These are phyloP conservation scores for Cheilosia scutellata DNA, from an alignment of 2,888 invertebrate genomes.

Conservation along the genomic window DNA sequence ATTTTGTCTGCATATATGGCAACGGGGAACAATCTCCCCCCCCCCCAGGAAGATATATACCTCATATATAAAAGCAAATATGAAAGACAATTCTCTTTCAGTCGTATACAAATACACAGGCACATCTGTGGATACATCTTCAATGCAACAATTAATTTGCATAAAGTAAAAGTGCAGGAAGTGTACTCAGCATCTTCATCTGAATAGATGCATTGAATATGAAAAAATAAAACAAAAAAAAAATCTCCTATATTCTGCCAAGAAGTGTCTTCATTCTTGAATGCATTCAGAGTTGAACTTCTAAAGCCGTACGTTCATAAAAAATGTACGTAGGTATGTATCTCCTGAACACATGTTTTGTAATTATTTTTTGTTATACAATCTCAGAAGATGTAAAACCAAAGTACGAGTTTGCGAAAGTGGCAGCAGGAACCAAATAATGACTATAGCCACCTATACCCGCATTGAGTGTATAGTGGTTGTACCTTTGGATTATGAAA, in stretches of 20 bases:
- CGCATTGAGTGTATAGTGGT: slow-evolving; percentile 22
- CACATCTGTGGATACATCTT: slow-evolving; percentile 12
- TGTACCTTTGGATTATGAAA: slow-evolving; percentile 40
- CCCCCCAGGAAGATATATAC: not conserved
- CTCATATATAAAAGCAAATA: not conserved
- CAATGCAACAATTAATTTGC: slow-evolving; percentile 64
- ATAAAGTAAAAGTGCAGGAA: slow-evolving; percentile 71
- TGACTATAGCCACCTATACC: slow-evolving; percentile 15
- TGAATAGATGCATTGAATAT: slow-evolving; percentile 37
- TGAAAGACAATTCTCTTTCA: not conserved
- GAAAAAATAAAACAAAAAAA: slow-evolving; percentile 39
- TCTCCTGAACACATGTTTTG: slow-evolving; percentile 5
- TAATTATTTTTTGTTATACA: slow-evolving; percentile 33
- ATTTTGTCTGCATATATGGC: not conserved
- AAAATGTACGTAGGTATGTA: not conserved
- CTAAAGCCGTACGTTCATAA: not conserved
- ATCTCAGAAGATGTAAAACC: slow-evolving; percentile 15
- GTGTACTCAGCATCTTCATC: slow-evolving; percentile 44
- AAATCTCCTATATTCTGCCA: slow-evolving; percentile 39
- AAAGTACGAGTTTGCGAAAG: slow-evolving; percentile 28
- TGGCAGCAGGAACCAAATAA: slow-evolving; percentile 40
- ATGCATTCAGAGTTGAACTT: slow-evolving; percentile 28
- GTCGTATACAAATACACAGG: not conserved
- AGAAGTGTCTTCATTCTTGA: slow-evolving; percentile 53
- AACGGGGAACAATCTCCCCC: not conserved